Evolutionary conservation across 2,888 invertebrate genomes (phyloP), one percentile per base, ranked within the genome.

Genomic region (Onthophagus sagittarius): DNA sequence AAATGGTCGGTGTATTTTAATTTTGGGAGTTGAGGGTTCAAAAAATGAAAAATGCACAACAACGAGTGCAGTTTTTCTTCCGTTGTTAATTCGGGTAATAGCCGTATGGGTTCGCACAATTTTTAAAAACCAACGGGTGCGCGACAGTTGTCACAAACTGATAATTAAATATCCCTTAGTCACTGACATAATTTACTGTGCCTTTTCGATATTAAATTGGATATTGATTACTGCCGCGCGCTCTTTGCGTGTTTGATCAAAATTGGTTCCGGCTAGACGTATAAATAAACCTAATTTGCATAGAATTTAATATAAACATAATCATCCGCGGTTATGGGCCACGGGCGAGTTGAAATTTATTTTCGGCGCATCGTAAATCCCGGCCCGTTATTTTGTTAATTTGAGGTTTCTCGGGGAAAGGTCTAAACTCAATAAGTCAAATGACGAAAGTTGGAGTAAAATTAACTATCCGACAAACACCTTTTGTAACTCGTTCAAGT

Each of bases 201-300:
- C 39, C 39, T 53, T 53, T 53, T 53, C 39, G 39, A 53, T 53
- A 53, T 53, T 53, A 53, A 53, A 53, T 53, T 53, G 39, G 39
- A 53, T 23, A 67, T 67, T 67, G 67, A 31, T 23, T 67, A 15
- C 64, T 0, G 9, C 64, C 67, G 9, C 11, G 32, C 32, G 67
- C 67, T 32, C 67, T 67, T 78, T 78, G 78, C 80, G 79, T 79
- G 80, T 76, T 77, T 76, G 76, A 76, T 64, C 75, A 72, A 76
- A 77, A 79, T 79, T 79, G 79, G 79, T 79, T 79, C 76, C 73
- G 76, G 76, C 77, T 76, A 74, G 76, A 78, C 77, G 78, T 78
- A 80, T 77, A 78, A 77, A 77, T 76, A 79, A 77, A 78, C 74
- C 75, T 76, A 76, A 77, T 79, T 79, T 78, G 73, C 76, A 77